Evolutionary conservation across 1,140 invertebrate species (phyloP).

Genomic region (Bemisia tabaci): DNA sequence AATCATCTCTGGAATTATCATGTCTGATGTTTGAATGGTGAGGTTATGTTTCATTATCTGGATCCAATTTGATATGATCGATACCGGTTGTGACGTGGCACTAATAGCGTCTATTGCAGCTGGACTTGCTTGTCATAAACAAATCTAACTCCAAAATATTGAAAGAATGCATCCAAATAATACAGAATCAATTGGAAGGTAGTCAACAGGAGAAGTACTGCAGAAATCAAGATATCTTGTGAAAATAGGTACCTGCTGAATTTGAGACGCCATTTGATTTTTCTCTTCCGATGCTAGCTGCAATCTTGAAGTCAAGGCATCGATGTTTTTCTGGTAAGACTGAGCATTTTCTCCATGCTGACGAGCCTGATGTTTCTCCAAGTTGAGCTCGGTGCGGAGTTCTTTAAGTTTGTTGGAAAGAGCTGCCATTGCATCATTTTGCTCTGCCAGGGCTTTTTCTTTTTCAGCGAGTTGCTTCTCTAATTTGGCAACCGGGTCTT

Average conservation of each 20-base stretch:
- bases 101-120: too few relatives aligned
- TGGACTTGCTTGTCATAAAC: too few relatives aligned
- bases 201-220: too few relatives aligned
- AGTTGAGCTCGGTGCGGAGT: conserved; percentile 51
- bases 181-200: too few relatives aligned
- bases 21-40: too few relatives aligned
- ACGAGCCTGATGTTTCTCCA: conserved; percentile 39
- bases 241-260: conserved; percentile 33
- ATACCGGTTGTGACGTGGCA: too few relatives aligned
- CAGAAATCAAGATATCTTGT: too few relatives aligned
- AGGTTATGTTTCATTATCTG: too few relatives aligned
- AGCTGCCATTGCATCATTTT: conserved; percentile 50
- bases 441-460: conserved; percentile 54
- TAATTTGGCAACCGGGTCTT: conserved; percentile 68
- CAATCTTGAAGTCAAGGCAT: conserved; percentile 41
- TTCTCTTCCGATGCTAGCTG: conserved; percentile 41
- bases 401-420: conserved; percentile 63
- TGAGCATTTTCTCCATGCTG: conserved; percentile 40
- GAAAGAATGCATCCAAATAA: too few relatives aligned
- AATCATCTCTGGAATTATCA: too few relatives aligned
- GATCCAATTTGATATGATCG: too few relatives aligned
- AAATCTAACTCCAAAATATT: too few relatives aligned
- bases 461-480: conserved; percentile 75
- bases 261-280: conserved; percentile 32
- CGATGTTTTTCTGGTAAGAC: conserved; percentile 37